A percentile compares a stretch with the other conserved stretches of the same genome.
Conservation (phyloP, 2,797 vertebrate genomes). For the Alca torda region DNA sequence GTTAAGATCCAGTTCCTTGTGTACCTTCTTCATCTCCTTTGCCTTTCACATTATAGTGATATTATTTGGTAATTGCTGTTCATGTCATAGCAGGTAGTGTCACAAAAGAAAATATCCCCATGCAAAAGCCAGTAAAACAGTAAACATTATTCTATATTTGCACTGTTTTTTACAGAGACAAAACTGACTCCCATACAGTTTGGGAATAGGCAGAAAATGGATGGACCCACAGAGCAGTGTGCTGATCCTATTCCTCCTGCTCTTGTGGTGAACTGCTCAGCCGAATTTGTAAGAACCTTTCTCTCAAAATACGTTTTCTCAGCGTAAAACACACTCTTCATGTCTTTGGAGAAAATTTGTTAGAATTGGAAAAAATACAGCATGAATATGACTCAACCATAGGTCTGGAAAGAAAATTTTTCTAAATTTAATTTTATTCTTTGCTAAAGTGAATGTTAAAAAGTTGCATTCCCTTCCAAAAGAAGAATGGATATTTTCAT, state of each 20-base stretch:
- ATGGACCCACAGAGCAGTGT: conserved; percentile 86
- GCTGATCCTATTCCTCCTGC: conserved; percentile 58
- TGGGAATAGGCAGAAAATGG: conserved; percentile 83
- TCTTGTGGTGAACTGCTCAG: conserved; percentile 66
- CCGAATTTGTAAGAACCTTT: conserved; percentile 64
- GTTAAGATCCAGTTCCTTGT: neutral
- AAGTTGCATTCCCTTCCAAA: neutral
- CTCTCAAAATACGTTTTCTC: neutral
- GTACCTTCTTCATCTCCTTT: neutral
- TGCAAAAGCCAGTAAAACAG: neutral
- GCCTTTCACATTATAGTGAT: neutral
- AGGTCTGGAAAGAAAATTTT: neutral
- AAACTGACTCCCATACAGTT: conserved; percentile 77
- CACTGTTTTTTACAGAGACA: conserved; percentile 60
- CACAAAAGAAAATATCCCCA: neutral
- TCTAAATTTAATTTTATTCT: neutral
- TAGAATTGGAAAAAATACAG: neutral
- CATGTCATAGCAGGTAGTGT: accelerated
- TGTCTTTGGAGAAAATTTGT: neutral
- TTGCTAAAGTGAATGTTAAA: neutral
- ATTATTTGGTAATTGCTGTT: neutral
- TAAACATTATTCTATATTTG: neutral
- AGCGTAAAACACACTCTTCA: neutral
- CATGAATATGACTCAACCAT: neutral
- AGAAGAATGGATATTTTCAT: neutral